A percentile compares a stretch with the other conserved stretches of the same genome.
phyloP scores from a whole-genome alignment of 2,888 invertebrate species.

The Pyrocoelia pectoralis region DNA sequence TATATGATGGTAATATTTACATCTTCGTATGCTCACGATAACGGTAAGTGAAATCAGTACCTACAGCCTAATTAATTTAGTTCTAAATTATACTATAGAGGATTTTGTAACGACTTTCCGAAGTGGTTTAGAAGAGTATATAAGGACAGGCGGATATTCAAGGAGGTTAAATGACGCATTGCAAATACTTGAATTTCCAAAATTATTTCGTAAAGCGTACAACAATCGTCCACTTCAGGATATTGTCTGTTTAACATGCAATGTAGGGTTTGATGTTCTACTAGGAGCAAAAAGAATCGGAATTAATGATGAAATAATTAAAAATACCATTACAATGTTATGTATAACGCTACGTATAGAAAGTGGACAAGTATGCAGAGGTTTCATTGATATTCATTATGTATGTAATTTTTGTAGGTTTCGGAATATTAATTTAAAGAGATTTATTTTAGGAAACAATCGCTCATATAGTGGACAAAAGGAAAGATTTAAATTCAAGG shows the following conservation, averaged over 20 bases:
- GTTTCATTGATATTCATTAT: conserved; percentile 66
- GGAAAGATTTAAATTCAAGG: conserved; percentile 61
- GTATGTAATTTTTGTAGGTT: conserved; percentile 57
- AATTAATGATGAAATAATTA: conserved; percentile 2
- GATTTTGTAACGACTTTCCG: neutral
- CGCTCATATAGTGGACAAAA: conserved; percentile 66
- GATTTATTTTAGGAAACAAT: conserved; percentile 63
- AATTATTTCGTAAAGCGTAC: conserved; percentile 37
- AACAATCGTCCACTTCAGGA: conserved; percentile 24
- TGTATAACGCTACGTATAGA: conserved; percentile 68
- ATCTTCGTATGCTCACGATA: neutral
- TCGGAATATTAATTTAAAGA: neutral
- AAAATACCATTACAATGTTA: conserved; percentile 44
- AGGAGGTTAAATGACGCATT: conserved; percentile 36
- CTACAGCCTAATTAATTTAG: neutral
- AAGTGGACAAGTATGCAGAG: conserved; percentile 66
- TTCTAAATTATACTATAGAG: conserved; percentile 4
- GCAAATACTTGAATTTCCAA: conserved; percentile 36
- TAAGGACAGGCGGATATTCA: conserved; percentile 38
- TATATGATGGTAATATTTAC: neutral
- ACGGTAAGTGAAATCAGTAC: conserved; percentile 8
- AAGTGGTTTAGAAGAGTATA: conserved; percentile 37
- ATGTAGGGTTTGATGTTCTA: conserved; percentile 6
- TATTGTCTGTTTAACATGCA: conserved; percentile 41
- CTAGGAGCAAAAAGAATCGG: conserved; percentile 15